Base-by-base conservation (phyloP, 1,140 invertebrate genomes). In the Conopomorpha cramerella region DNA sequence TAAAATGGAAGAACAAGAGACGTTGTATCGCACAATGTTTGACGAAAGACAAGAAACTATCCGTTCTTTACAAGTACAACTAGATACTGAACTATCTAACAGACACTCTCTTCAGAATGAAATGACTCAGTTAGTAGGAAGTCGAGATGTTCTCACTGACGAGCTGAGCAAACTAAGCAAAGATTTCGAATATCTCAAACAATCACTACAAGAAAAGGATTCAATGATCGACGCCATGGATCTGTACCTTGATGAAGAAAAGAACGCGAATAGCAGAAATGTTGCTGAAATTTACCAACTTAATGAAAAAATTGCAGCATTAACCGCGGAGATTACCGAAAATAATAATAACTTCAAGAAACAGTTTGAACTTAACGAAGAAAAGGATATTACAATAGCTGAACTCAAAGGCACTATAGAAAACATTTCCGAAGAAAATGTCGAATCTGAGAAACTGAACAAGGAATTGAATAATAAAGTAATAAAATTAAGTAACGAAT, bases 41-140 rank as follows among this genome's bases (percentile, higher is more conserved):
- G 52, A 68, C 28, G 61, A 65, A 47, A 54, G 41, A 19, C 45
- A 43, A 40, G 54, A 48, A 19, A 55, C 46, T 17, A 43, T 56
- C 1, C 49, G 51, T 35, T 37, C 55, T 28, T 29, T 65, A 4
- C 51, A 65, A 49, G 54, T 36, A 34, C 54, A 64, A 45, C 29
- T 68, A 16, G 51, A 62, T 35, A 47, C 51, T 41, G 61, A 68
- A 41, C 57, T 65, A 16, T 14, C 57, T 19, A 60, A 44, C 34
- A 67, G 64, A 42, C 33, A 53, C 10, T 34, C 36, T 8, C 40
- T 56, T 23, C 50, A 65, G 34, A 38, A 47, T 13, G 46, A 54
- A 36, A 13, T 51, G 1, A 10, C 30, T 16, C 15, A 32, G 16
- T 37, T 46, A 10, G n/a, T n/a, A n/a, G n/a, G n/a, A n/a, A n/a